These are phyloP conservation scores for Xyliphius kryptos DNA, from an alignment of 2,113 vertebrate genomes.

Conservation along the genomic window DNA sequence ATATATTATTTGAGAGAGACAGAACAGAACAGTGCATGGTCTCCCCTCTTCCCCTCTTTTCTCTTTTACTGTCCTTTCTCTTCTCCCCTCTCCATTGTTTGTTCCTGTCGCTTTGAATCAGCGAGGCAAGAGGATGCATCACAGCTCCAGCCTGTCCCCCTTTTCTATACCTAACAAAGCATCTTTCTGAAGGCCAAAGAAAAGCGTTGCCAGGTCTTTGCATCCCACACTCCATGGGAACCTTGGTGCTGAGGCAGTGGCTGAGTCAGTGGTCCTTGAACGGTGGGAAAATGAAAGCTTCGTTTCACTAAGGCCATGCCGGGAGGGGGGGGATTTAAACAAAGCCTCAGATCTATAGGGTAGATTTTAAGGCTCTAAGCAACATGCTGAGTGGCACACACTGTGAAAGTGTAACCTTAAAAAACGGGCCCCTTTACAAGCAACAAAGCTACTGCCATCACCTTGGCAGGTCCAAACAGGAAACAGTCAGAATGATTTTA, in stretches of 20 bases:
- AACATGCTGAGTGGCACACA: slow-evolving; percentile 40
- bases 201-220: slow-evolving; percentile 75
- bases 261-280: slow-evolving; percentile 79
- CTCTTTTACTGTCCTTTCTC: slow-evolving; percentile 46
- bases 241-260: slow-evolving; percentile 55
- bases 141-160: slow-evolving; percentile 72
- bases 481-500: slow-evolving; percentile 55
- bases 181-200: slow-evolving; percentile 81
- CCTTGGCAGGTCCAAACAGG: slow-evolving; percentile 12
- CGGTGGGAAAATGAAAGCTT: slow-evolving; percentile 61
- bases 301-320: too few species aligned
- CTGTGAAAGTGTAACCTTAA: slow-evolving; percentile 50
- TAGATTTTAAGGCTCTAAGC: slow-evolving; percentile 46
- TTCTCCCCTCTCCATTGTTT: slow-evolving; percentile 52
- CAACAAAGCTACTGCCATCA: slow-evolving; percentile 26
- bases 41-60: neutral
- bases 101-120: too few species aligned
- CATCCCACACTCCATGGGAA: slow-evolving; percentile 87
- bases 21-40: neutral
- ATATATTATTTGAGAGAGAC: too few species aligned
- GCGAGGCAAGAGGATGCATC: slow-evolving; percentile 76
- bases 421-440: slow-evolving; percentile 43
- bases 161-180: slow-evolving; percentile 93
- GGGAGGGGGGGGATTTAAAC: slow-evolving; percentile 33
- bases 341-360: slow-evolving; percentile 57